A percentile compares a stretch with the other conserved stretches of the same genome.
Conservation (phyloP, 2,113 vertebrate genomes). For the Callithrix jacchus region DNA sequence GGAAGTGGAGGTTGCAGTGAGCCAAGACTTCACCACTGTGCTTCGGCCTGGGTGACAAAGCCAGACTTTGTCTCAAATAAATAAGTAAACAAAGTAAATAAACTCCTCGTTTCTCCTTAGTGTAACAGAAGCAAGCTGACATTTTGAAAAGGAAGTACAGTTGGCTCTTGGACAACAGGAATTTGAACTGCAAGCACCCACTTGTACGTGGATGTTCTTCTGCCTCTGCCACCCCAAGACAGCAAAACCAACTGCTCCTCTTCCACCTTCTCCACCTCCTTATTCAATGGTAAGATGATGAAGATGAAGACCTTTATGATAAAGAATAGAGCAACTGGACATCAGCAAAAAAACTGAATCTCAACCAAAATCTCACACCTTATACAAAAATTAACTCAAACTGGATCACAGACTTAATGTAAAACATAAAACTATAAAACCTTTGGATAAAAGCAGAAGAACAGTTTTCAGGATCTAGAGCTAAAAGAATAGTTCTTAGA, state of each 20-base stretch:
- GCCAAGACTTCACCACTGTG: no score
- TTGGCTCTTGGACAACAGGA: background rate
- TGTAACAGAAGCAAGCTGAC: constrained; percentile 10
- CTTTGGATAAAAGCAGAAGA: background rate
- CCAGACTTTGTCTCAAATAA: no score
- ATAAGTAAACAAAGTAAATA: no score
- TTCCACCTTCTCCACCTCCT: background rate
- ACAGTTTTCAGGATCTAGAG: background rate
- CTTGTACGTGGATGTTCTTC: background rate
- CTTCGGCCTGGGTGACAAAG: no score
- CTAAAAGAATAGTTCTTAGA: background rate
- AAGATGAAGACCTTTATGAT: background rate
- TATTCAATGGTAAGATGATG: background rate
- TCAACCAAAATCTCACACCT: background rate
- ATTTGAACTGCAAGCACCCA: background rate
- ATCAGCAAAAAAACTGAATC: background rate
- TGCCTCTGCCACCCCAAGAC: background rate
- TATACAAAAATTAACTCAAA: constrained; percentile 23
- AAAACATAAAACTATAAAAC: constrained; percentile 25
- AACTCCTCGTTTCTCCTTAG: background rate
- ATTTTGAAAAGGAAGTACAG: constrained; percentile 42
- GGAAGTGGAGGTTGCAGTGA: no score
- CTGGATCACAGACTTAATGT: background rate
- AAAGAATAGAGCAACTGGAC: constrained; percentile 4
- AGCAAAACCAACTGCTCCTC: background rate